A percentile compares a stretch with the other conserved stretches of the same genome.
Conservation (phyloP, 1,140 invertebrate genomes). For the Lordiphosa collinella region DNA sequence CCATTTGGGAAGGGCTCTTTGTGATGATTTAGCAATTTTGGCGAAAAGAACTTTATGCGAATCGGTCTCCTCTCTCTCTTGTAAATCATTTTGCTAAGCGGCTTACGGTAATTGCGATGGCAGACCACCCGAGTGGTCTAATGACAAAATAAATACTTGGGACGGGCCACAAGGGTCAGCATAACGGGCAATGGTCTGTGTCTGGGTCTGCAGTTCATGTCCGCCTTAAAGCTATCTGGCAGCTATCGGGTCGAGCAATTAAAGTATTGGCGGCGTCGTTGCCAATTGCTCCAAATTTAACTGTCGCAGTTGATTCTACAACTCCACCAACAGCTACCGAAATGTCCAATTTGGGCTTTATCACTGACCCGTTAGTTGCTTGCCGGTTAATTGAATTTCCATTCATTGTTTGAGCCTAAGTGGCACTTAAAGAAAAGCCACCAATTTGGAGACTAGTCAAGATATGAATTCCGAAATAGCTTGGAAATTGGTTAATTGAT, state of each 20-base stretch:
- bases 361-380: constrained; percentile 18
- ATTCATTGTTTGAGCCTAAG: constrained; percentile 35
- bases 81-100: constrained; percentile 59
- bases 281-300: constrained; percentile 8
- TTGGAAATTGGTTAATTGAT: constrained; percentile 38
- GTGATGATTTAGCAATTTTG: constrained; percentile 66
- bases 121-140: constrained; percentile 56
- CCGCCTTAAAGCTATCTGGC: constrained; percentile 37
- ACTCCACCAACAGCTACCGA: constrained; percentile 36
- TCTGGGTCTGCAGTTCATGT: constrained; percentile 43
- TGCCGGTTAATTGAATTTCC: constrained; percentile 43
- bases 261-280: constrained; percentile 11
- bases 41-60: constrained; percentile 38
- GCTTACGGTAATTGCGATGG: constrained; percentile 65
- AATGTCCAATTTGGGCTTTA: constrained; percentile 25
- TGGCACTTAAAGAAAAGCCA: constrained; percentile 47
- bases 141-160: constrained; percentile 65
- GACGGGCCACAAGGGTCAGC: constrained; percentile 49
- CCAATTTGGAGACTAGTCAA: constrained; percentile 5
- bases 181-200: constrained; percentile 50
- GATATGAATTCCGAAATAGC: constrained; percentile 33
- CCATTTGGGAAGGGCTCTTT: constrained; percentile 41
- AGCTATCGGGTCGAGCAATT: constrained; percentile 48
- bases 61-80: constrained; percentile 16
- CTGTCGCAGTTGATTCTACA: constrained; percentile 24